phyloP scores from a whole-genome alignment of 2,888 invertebrate genomes.

The Ochropleura leucogaster region DNA sequence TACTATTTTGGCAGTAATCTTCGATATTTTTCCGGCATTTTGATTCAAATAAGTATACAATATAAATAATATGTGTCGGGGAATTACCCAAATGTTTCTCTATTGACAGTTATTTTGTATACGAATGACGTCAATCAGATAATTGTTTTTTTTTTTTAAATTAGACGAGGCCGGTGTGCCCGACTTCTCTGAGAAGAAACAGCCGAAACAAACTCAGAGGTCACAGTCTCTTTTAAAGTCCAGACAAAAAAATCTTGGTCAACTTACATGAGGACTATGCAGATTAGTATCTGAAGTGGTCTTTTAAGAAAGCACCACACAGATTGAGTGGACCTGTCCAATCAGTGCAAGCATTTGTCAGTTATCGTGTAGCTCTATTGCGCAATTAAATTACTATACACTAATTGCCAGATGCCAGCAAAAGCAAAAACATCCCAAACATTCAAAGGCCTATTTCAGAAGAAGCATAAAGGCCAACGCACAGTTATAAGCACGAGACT shows the following conservation, averaged over 20 bases:
- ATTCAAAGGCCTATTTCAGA: background rate
- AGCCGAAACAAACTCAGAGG: too few species aligned
- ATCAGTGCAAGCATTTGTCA: too few species aligned
- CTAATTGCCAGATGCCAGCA: background rate
- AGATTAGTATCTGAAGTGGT: too few species aligned
- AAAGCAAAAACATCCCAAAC: background rate
- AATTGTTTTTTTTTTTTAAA: too few species aligned
- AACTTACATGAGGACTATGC: too few species aligned
- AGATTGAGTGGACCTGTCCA: too few species aligned
- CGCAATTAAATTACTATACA: background rate
- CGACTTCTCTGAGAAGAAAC: too few species aligned
- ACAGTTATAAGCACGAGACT: background rate
- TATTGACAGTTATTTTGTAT: background rate
- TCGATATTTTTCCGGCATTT: conserved; percentile 6
- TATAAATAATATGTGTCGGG: background rate
- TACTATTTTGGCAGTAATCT: conserved; percentile 7
- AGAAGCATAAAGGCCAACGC: background rate
- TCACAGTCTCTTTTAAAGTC: too few species aligned
- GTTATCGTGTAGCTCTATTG: too few species aligned
- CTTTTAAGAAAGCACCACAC: too few species aligned
- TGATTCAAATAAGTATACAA: background rate
- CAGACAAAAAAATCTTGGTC: too few species aligned
- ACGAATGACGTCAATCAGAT: background rate
- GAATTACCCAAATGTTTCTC: background rate
- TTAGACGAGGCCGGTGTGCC: too few species aligned